Conservation (phyloP, 1,140 invertebrate genomes). For the Pinna nobilis region DNA sequence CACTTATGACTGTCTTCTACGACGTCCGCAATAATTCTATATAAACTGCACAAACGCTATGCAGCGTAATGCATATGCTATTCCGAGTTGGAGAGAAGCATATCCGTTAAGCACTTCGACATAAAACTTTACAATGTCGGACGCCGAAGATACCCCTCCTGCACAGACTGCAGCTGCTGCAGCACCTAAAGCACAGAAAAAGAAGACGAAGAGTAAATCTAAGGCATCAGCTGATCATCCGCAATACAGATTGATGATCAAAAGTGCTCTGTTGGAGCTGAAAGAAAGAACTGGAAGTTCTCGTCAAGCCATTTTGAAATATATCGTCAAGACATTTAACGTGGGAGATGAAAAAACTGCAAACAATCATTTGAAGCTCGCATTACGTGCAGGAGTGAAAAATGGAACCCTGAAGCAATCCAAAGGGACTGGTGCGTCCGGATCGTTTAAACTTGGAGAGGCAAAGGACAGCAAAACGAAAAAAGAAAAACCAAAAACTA, state of each 20-base stretch:
- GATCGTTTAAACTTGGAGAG: conserved; percentile 69
- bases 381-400: conserved; percentile 63
- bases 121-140: conserved; percentile 23
- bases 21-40: conserved; percentile 23
- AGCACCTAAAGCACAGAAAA: conserved; percentile 28
- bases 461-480: conserved; percentile 9
- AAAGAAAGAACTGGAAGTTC: conserved; percentile 65
- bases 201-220: conserved; percentile 31
- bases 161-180: background rate
- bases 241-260: conserved; percentile 56
- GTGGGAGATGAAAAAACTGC: conserved; percentile 61
- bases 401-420: conserved; percentile 64
- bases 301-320: conserved; percentile 72
- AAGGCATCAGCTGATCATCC: conserved; percentile 56
- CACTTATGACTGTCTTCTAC: conserved; percentile 24
- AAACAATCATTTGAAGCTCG: conserved; percentile 67
- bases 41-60: conserved; percentile 22
- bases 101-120: background rate
- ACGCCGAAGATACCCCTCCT: conserved; percentile 10
- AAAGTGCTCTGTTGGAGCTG: conserved; percentile 4
- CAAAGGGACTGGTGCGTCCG: conserved; percentile 71
- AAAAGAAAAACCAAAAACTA: conserved; percentile 2
- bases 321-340: conserved; percentile 69
- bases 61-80: conserved; percentile 4
- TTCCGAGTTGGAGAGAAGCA: background rate